Base-by-base conservation (phyloP, 2,113 vertebrate genomes). In the Balaeniceps rex region DNA sequence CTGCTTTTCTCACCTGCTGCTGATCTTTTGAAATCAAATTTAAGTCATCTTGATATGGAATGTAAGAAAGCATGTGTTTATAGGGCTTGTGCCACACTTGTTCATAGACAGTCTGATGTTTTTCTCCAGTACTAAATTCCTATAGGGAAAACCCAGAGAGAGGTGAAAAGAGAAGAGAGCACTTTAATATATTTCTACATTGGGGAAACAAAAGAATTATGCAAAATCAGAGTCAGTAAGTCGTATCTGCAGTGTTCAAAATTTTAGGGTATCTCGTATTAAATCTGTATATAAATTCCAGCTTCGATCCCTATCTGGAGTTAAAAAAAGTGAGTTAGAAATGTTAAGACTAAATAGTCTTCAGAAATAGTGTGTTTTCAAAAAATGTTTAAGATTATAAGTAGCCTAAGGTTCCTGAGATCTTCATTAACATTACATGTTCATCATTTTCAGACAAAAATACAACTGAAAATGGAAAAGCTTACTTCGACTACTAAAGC, bases 381-480 rank as follows among this genome's bases (percentile, higher is more conserved):
- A 65, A 64, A 74, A 72, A 23, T 9, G 14, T 44, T 61, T 75
- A 63, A 47, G 21, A 47, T 84, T 66, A 52, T 33, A 44, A 44
- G 42, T 68, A 74, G 24, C 21, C 17, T 93, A 15, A 61, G 65
- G 29, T 68, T 93, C 22, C 31, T 10, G 25, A 79, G 54, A 26
- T 84, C 10, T 25, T 93, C 19, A 14, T 52, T 94, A 74, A 58
- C 1, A 0, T 80, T 71, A 63, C 42, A 17, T 19, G 36, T 79
- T 88, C 29, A 76, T 97, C 4, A 28, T 94, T 97, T 91, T 85
- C 96, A 98, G 98, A 94, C 90, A 69, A 98, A 98, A 97, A 97
- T 98, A 96, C 97, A 98, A 36, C 33, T 91, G 93, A 99, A 99
- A 98, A 99, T 99, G 99, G 98, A 99, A 96, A 99, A 98, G 84